phyloP scores from a whole-genome alignment of 2,113 vertebrate species.

The Arvicanthis niloticus region DNA sequence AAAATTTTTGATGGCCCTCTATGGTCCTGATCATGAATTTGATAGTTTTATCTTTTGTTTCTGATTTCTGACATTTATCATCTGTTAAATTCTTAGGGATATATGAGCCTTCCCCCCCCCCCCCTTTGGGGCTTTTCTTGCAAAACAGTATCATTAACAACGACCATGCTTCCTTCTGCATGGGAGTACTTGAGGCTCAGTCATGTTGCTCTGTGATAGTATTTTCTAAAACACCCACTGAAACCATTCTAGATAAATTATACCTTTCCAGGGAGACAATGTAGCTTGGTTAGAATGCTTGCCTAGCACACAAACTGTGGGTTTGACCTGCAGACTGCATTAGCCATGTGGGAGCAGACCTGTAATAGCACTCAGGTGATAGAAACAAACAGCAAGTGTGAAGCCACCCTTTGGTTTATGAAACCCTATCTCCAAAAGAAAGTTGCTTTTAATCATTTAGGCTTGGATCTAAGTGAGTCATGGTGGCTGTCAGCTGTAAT shows the following conservation, averaged over 20 bases:
- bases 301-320: not conserved
- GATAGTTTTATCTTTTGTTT: not conserved
- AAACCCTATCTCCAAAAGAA: not conserved
- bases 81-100: not conserved
- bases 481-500: not conserved
- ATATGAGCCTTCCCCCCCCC: not conserved
- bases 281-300: not conserved
- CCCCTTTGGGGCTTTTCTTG: not conserved
- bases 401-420: too few relatives aligned
- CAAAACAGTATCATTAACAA: not conserved
- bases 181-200: not conserved
- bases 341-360: not conserved
- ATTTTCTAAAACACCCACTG: not conserved
- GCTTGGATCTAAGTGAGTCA: not conserved
- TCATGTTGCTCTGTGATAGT: not conserved
- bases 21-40: not conserved
- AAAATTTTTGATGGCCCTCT: not conserved
- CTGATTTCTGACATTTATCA: constrained; percentile 16
- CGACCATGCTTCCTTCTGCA: not conserved
- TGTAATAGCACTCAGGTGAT: not conserved
- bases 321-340: not conserved
- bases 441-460: not conserved
- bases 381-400: not conserved
- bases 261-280: not conserved
- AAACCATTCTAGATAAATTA: not conserved